A percentile compares a stretch with the other conserved stretches of the same genome.
phyloP scores from a whole-genome alignment of 92 coral and sea anemone species.

The Siderastrea radians region DNA sequence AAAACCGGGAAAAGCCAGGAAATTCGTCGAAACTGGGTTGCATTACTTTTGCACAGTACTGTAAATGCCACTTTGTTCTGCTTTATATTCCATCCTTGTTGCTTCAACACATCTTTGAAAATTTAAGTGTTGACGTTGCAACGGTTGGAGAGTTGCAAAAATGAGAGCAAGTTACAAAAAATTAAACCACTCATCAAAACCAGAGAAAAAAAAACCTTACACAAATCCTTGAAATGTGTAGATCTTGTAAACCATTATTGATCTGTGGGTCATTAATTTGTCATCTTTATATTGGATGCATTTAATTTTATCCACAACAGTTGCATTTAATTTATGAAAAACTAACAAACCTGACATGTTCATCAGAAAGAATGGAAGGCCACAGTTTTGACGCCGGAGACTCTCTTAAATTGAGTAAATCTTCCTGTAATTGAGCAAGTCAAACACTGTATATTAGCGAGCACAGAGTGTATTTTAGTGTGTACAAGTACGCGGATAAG shows the following conservation, averaged over 20 bases:
- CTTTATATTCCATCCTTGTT: no score
- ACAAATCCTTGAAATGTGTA: no score
- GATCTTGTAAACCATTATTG: not conserved
- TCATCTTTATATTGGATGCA: not conserved
- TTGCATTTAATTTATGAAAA: not conserved
- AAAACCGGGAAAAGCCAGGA: no score
- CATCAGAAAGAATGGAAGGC: conserved; percentile 87
- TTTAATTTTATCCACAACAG: not conserved
- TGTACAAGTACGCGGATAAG: not conserved
- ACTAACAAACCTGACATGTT: conserved; percentile 76
- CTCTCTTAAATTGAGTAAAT: conserved; percentile 74
- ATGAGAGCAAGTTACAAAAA: not conserved
- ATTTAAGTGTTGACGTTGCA: no score
- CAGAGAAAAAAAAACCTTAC: no score
- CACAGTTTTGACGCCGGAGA: conserved; percentile 81
- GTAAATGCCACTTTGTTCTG: no score
- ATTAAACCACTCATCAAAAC: not conserved
- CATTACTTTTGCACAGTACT: no score
- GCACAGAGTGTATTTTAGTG: no score
- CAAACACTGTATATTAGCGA: not conserved
- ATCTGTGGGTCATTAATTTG: not conserved
- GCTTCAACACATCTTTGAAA: no score
- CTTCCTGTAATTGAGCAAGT: conserved; percentile 73
- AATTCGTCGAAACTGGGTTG: no score
- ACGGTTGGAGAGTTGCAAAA: no score